Evolutionary conservation across 2,888 invertebrate genomes (phyloP), one percentile per base, ranked within the genome.

Genomic region (Monopis laevigella): DNA sequence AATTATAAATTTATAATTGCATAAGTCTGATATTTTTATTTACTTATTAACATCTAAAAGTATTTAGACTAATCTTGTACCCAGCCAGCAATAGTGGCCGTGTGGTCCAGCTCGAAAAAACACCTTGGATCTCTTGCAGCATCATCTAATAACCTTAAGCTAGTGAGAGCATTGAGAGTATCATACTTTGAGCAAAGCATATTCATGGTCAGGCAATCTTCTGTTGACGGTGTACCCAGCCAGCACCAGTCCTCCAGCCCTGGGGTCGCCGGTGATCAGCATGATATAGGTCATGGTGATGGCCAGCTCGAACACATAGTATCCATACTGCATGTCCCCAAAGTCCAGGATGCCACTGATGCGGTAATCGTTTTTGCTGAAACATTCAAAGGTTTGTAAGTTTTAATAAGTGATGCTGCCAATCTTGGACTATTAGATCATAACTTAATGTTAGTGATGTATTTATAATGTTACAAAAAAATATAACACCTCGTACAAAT

Each of bases 281-380:
- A 94, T 88, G 84, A 90, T 86, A 65, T 96, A 96, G 12, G 89
- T 85, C 70, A 93, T 84, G 1, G 88, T 75, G 45, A 96, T 87
- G 1, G 93, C 92, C 44, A 96, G 60, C 62, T 97, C 96, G 63
- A 92, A 96, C 28, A 96, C 71, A 46, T 87, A 84, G 56, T 87
- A 90, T 0, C 88, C 86, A 43, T 82, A 73, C 46, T 89, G 88
- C 14, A 87, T 82, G 64, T 96, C 96, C 0, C 93, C 94, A 59
- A 95, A 95, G 73, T 97, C 96, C 10, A 97, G 84, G 39, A 96
- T 73, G 0, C 88, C 92, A 2, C 77, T 66, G 6, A 94, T 77
- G 39, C 75, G 71, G 68, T 85, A 85, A 18, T 83, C 82, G 0
- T 69, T 63, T 27, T 74, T 59, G 27, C 71, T 73, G 51, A 3